Percentiles rank a stretch among this genome's conserved stretches.
Evolutionary conservation across 2,888 invertebrate species (phyloP).

Genomic region (Odontothrips loti): DNA sequence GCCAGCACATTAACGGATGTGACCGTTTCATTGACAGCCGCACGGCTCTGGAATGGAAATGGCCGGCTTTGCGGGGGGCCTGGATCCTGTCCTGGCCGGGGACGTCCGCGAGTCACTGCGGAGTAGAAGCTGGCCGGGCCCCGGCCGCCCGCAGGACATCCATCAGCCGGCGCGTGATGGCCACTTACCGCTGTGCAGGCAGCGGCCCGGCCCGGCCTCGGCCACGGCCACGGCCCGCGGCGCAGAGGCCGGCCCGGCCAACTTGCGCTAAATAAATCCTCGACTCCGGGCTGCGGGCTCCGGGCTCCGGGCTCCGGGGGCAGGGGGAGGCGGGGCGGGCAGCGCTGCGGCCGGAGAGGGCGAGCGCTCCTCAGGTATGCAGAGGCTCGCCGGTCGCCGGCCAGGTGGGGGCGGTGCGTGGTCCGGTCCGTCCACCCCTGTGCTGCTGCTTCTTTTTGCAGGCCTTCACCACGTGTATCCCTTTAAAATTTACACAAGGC

Average conservation of each 20-base stretch:
- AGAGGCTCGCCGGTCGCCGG: background rate
- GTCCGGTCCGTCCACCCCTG: background rate
- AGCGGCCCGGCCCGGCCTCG: background rate
- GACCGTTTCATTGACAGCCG: constrained; percentile 15
- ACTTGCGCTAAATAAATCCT: constrained; percentile 1
- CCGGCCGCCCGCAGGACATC: background rate
- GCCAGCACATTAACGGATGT: background rate
- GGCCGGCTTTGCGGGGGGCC: background rate
- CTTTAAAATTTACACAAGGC: constrained; percentile 22
- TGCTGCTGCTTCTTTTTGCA: too few relatives aligned
- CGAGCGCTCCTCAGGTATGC: constrained; percentile 4
- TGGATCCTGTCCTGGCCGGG: too few relatives aligned
- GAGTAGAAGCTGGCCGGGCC: too few relatives aligned
- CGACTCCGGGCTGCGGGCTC: too few relatives aligned
- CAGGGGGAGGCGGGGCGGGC: background rate
- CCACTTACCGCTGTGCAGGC: background rate
- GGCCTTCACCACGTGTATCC: background rate
- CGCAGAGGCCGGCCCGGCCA: background rate
- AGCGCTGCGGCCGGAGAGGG: background rate
- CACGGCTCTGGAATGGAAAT: constrained; percentile 5
- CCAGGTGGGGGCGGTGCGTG: too few relatives aligned
- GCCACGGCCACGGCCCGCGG: background rate
- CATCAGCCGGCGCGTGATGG: background rate
- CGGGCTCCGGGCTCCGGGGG: too few relatives aligned
- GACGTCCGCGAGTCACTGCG: too few relatives aligned